Evolutionary conservation across 2,113 vertebrate species (phyloP), one percentile per base, ranked within the genome.

Genomic region (Limanda limanda): DNA sequence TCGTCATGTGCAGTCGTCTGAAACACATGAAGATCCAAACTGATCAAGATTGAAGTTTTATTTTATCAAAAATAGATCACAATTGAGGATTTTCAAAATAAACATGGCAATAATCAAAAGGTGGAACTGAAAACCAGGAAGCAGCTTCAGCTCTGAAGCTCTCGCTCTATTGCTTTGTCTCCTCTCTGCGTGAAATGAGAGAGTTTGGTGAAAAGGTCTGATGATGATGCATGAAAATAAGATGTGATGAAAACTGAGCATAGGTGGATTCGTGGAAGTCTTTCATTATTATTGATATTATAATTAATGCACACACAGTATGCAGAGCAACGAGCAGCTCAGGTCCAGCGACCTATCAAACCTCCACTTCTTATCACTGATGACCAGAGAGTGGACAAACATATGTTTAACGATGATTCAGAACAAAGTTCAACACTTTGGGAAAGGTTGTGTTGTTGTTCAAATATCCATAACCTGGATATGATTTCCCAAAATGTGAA

Each of bases 11-110:
- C 1, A 35, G 7, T 31, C 25, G 3, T 27, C 27, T 51, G 21
- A 58, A 69, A 78, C 77, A 83, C 74, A 75, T 79, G 84, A 23
- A 72, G 67, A 87, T 71, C 7, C 12, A 71, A 79, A 48, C n/a
- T 60, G 63, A 82, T 82, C 76, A 60, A 11, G 48, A 84, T 78
- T 7, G 79, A 79, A 76, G n/a, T 88, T 91, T 89, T 84, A 91
- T 91, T 94, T 87, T 70, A 88, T 86, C 83, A 89, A 92, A 90
- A 91, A 86, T 91, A 91, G 81, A 58, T 83, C 78, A 88, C 72
- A 89, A 83, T 79, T 66, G 11, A 79, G 70, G 37, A 76, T 77
- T 74, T 60, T 78, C 66, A 55, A 78, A 84, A 77, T 15, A 47
- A 85, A 48, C 59, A 83, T 78, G 77, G 17, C 58, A 63, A 55